These are phyloP conservation scores for Actenoides hombroni DNA, from an alignment of 2,113 vertebrate species.

Conservation along the genomic window DNA sequence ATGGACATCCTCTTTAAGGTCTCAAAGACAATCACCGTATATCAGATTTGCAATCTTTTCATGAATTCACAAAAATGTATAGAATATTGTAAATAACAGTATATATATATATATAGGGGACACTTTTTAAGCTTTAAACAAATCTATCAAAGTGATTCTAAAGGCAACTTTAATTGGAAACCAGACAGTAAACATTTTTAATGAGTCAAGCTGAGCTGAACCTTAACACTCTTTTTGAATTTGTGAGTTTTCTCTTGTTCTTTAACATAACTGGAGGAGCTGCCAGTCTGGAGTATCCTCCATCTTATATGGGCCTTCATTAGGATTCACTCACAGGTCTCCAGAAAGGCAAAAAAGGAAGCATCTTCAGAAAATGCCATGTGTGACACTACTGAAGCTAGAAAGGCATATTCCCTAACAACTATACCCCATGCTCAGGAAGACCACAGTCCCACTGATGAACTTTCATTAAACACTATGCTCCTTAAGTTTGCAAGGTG, in stretches of 20 bases:
- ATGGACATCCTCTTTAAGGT: neutral
- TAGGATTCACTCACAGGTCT: neutral
- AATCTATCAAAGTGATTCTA: neutral
- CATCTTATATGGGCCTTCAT: neutral
- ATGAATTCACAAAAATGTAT: neutral
- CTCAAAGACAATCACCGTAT: neutral
- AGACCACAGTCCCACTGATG: neutral
- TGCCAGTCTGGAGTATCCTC: neutral
- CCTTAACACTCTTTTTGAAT: neutral
- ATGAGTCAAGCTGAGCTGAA: neutral
- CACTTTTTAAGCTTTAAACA: neutral
- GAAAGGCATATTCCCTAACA: neutral
- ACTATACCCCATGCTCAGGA: neutral
- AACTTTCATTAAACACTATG: neutral
- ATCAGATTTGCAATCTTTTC: neutral
- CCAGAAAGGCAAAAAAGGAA: neutral
- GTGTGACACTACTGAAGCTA: neutral
- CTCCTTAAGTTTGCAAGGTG: neutral
- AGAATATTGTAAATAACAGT: neutral
- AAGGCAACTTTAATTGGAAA: neutral
- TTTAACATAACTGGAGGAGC: neutral
- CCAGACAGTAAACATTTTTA: neutral
- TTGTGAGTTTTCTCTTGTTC: neutral
- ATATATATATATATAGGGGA: neutral
- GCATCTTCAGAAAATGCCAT: neutral